These are phyloP conservation scores for Sebastes cheni DNA, from an alignment of 2,797 vertebrate genomes.

Conservation along the genomic window DNA sequence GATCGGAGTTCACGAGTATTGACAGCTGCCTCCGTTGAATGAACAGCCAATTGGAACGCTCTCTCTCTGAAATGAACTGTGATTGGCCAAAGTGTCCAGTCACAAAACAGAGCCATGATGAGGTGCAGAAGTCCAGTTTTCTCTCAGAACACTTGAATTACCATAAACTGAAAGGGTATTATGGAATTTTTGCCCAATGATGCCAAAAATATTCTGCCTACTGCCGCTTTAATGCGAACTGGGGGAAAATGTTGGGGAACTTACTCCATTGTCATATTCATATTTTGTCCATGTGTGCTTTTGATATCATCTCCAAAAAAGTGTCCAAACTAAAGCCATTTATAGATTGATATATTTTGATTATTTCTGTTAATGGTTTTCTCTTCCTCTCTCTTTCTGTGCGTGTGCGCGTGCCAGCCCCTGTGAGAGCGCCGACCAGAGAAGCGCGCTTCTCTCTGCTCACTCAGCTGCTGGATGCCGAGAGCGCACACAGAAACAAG, in stretches of 20 bases:
- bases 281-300: background rate
- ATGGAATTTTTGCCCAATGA: background rate
- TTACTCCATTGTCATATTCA: background rate
- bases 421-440: conserved; percentile 33
- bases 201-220: background rate
- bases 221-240: background rate
- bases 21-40: background rate
- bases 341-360: background rate
- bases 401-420: conserved; percentile 24
- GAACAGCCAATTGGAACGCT: background rate
- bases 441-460: conserved; percentile 51
- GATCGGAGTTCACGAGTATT: no score
- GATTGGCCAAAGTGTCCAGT: background rate
- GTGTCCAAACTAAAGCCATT: background rate
- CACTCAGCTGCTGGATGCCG: conserved; percentile 64
- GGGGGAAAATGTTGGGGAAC: background rate
- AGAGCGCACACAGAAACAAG: conserved; percentile 58
- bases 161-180: background rate
- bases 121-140: background rate
- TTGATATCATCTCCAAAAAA: background rate
- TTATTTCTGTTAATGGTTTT: background rate
- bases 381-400: background rate
- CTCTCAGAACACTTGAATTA: background rate
- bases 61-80: background rate
- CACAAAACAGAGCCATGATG: background rate